Conservation (phyloP, 2,797 vertebrate species). For the Pseudochirops corinnae region DNA sequence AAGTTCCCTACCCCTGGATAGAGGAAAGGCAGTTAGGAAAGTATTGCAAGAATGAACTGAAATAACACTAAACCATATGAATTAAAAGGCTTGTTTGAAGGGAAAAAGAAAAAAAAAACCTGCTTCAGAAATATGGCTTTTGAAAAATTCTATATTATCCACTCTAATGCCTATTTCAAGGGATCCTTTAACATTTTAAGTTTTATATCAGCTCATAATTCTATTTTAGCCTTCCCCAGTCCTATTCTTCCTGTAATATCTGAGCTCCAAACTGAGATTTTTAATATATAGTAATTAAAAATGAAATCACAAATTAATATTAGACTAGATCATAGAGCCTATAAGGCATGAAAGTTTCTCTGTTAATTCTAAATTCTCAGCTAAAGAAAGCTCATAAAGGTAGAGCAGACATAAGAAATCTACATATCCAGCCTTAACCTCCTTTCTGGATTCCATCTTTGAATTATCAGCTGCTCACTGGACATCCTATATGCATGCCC, state of each 20-base stretch:
- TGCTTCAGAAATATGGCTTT: slow-evolving; percentile 84
- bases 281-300: slow-evolving; percentile 83
- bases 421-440: background rate
- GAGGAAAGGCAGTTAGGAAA: background rate
- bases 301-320: slow-evolving; percentile 82
- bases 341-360: slow-evolving; percentile 83
- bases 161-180: slow-evolving; percentile 86
- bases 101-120: slow-evolving; percentile 67
- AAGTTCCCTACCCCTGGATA: too few species aligned
- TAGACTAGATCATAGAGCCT: slow-evolving; percentile 80
- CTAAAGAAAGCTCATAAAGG: slow-evolving; percentile 75
- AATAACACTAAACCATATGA: slow-evolving; percentile 76
- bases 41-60: slow-evolving; percentile 30
- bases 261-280: slow-evolving; percentile 80
- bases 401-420: slow-evolving; percentile 57
- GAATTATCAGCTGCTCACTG: background rate
- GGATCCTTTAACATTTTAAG: slow-evolving; percentile 83
- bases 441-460: background rate
- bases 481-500: background rate
- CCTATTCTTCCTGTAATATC: slow-evolving; percentile 80
- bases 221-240: slow-evolving; percentile 83
- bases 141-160: slow-evolving; percentile 87
- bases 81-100: slow-evolving; percentile 70
- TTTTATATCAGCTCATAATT: slow-evolving; percentile 82
- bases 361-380: slow-evolving; percentile 84